phyloP scores from a whole-genome alignment of 2,113 vertebrate species.

The Struthidea cinerea region DNA sequence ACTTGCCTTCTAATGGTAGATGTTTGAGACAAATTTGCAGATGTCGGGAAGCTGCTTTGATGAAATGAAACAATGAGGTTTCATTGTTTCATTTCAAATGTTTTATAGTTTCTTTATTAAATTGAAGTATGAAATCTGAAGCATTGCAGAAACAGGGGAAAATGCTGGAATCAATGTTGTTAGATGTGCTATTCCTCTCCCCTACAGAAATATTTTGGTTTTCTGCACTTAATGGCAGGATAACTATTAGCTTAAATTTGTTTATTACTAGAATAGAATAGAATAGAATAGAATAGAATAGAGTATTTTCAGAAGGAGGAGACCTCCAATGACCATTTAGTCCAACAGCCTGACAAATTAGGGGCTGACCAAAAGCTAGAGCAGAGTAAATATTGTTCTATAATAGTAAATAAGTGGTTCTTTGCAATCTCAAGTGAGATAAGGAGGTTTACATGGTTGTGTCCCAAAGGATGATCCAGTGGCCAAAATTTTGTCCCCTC shows the following conservation, averaged over 20 bases:
- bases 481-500: neutral
- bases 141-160: neutral
- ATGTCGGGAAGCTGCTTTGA: neutral
- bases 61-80: neutral
- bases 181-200: neutral
- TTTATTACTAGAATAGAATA: neutral
- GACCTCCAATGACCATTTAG: neutral
- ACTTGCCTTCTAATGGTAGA: neutral
- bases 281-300: neutral
- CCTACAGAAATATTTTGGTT: neutral
- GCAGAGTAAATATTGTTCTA: neutral
- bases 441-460: accelerated
- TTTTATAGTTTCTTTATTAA: neutral
- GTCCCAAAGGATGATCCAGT: neutral
- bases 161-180: neutral
- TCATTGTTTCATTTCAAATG: too few relatives aligned
- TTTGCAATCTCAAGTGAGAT: neutral
- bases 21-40: neutral
- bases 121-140: neutral
- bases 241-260: neutral
- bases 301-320: neutral
- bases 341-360: neutral
- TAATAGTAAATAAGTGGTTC: neutral
- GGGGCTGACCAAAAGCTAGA: neutral
- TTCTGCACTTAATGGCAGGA: neutral